Base-by-base conservation (phyloP, 2,113 vertebrate species). In the Phaethornis superciliosus region DNA sequence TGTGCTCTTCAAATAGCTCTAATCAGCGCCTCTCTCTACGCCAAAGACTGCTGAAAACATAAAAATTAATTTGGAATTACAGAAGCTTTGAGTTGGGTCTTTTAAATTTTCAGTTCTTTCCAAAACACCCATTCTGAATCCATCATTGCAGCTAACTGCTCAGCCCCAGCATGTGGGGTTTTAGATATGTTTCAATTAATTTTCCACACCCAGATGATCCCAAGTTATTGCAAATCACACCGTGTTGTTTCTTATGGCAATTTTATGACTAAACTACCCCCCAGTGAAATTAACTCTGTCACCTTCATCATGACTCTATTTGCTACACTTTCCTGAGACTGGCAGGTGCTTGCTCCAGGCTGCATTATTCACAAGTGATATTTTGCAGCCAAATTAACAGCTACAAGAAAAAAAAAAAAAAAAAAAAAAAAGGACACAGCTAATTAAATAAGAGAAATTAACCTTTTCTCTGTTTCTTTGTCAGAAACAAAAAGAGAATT, bases 321-420 rank as follows among this genome's bases (percentile, higher is more conserved):
- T 85, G 64, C 30, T 67, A 67, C 32, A 78, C 47, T 70, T 94
- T 6, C 55, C 63, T 33, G 23, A 37, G 37, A 85, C 47, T 63
- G 88, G 87, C 71, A 93, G 89, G 81, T 95, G 47, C 46, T 95
- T 91, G 85, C 91, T 92, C 79, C 51, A 82, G 94, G 88, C 81
- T 91, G 56, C 23, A 80, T 35, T 81, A 69, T 46, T 89, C 32
- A 47, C 68, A 85, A 91, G 47, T 17, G 44, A 81, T 83, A 80
- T 54, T 96, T 94, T 93, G 86, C 85, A 95, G 60, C 24, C 71
- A 81, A 88, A 93, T 77, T 71, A 91, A 75, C 68, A 71, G 27
- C 2, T 1, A 68, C 51, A 88, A 93, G 52, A 77, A 86, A 60
- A 72, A 92, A 80, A 59, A 0, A 86, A 60, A 72, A 92, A 80